These are phyloP conservation scores for Poicephalus meyeri DNA, from an alignment of 2,113 vertebrate species.

Conservation along the genomic window DNA sequence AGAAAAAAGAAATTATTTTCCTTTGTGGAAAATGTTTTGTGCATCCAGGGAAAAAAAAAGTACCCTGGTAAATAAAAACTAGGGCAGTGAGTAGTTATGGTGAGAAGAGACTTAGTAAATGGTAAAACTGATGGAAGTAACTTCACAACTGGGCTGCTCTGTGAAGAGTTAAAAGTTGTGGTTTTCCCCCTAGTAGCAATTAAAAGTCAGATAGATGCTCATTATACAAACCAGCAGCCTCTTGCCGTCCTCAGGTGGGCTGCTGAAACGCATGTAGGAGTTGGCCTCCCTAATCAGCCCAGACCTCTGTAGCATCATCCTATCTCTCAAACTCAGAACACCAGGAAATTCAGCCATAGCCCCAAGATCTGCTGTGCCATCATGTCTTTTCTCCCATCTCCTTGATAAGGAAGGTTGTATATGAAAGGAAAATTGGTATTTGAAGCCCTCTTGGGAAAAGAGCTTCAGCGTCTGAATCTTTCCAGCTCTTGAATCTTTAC, in stretches of 20 bases:
- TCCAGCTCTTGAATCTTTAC: background rate
- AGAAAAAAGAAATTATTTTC: background rate
- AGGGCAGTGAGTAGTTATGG: background rate
- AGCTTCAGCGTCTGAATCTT: background rate
- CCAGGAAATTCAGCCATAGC: too few relatives aligned
- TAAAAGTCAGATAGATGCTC: background rate
- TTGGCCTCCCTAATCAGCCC: background rate
- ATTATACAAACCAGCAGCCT: background rate
- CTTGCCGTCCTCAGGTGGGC: rapidly evolving
- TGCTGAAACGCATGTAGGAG: background rate
- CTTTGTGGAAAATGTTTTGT: background rate
- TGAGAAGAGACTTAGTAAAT: background rate
- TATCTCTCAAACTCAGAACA: background rate
- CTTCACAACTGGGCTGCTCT: background rate
- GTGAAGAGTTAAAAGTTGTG: background rate
- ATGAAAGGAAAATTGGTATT: background rate
- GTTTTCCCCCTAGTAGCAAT: background rate
- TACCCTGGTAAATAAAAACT: background rate
- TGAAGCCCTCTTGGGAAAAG: background rate
- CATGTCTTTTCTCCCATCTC: background rate
- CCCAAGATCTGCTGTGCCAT: background rate
- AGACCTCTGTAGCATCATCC: background rate
- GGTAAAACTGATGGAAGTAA: background rate
- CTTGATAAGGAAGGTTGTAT: background rate
- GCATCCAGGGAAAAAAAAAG: rapidly evolving